These are phyloP conservation scores for Cerastoderma edule DNA, from an alignment of 2,888 invertebrate species.

Conservation along the genomic window DNA sequence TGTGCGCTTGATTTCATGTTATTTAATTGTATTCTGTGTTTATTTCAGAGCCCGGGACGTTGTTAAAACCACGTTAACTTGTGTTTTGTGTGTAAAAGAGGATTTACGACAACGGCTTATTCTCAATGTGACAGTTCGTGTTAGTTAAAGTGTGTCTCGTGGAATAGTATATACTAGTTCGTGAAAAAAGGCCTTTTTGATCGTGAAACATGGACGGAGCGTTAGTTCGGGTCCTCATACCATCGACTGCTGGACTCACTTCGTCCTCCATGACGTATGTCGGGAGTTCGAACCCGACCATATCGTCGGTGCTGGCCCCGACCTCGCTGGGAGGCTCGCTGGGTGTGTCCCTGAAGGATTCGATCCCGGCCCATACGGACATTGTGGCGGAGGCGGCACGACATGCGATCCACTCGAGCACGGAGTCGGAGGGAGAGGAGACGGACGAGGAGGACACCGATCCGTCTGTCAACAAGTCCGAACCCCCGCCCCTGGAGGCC, in stretches of 20 bases:
- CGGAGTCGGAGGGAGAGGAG: conserved; percentile 15
- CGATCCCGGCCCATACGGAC: conserved; percentile 34
- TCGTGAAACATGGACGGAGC: conserved; percentile 46
- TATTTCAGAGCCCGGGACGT: conserved; percentile 47
- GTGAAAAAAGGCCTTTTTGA: neutral
- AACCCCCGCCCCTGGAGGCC: conserved; percentile 48
- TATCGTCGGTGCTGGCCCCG: conserved; percentile 30
- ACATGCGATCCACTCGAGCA: conserved; percentile 38
- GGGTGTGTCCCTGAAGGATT: conserved; percentile 2
- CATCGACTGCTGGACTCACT: conserved; percentile 50
- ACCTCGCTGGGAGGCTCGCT: conserved; percentile 18
- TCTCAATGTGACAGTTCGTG: conserved; percentile 15
- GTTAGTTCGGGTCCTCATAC: conserved; percentile 53
- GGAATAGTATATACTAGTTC: neutral
- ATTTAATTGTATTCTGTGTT: conserved; percentile 44
- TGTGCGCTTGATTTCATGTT: conserved; percentile 43
- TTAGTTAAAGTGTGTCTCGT: neutral
- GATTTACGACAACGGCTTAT: conserved; percentile 10
- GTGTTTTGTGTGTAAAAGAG: conserved; percentile 17
- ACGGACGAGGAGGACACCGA: conserved; percentile 31
- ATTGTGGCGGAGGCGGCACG: conserved; percentile 50
- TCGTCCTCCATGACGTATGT: conserved; percentile 32
- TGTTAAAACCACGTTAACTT: conserved; percentile 1
- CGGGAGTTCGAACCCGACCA: conserved; percentile 19
- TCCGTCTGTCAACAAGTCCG: conserved; percentile 34